Conservation (phyloP, 2,113 vertebrate species). For the Grantiella picta region DNA sequence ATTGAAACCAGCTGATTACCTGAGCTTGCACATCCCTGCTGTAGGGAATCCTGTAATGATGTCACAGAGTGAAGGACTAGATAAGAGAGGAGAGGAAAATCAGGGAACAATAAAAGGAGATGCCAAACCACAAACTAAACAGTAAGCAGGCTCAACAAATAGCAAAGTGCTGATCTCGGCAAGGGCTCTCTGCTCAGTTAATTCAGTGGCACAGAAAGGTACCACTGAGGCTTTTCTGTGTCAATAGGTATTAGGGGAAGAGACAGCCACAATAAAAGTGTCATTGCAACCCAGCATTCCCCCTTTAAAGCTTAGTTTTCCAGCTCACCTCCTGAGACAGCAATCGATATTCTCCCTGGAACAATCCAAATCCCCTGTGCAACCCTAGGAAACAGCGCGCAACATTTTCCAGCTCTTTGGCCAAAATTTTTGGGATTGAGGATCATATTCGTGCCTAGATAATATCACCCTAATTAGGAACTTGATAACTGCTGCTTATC, state of each 20-base stretch:
- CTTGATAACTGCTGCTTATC: slow-evolving; percentile 59
- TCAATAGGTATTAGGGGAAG: neutral
- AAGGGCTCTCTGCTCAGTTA: neutral
- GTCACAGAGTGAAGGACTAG: slow-evolving; percentile 77
- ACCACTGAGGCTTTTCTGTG: neutral
- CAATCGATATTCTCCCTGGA: slow-evolving; percentile 3
- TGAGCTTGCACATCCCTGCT: slow-evolving; percentile 83
- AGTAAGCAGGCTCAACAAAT: slow-evolving; percentile 58
- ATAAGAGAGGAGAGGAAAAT: slow-evolving; percentile 63
- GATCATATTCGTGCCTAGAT: slow-evolving; percentile 39
- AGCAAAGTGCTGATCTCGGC: neutral
- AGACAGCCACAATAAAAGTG: slow-evolving; percentile 9
- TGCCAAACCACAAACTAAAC: slow-evolving; percentile 54
- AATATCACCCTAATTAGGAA: slow-evolving; percentile 52
- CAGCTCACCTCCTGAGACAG: slow-evolving; percentile 43
- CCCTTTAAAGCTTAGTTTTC: neutral
- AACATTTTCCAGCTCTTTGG: slow-evolving; percentile 27
- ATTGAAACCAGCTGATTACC: slow-evolving; percentile 68
- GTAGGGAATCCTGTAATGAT: slow-evolving; percentile 78
- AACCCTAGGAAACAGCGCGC: neutral
- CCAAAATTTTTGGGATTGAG: slow-evolving; percentile 35
- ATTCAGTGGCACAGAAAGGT: neutral
- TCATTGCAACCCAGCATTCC: neutral
- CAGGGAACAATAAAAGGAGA: slow-evolving; percentile 58
- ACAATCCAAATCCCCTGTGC: neutral